Base-by-base conservation (phyloP, 2,888 invertebrate species). In the Cheilosia urbana region DNA sequence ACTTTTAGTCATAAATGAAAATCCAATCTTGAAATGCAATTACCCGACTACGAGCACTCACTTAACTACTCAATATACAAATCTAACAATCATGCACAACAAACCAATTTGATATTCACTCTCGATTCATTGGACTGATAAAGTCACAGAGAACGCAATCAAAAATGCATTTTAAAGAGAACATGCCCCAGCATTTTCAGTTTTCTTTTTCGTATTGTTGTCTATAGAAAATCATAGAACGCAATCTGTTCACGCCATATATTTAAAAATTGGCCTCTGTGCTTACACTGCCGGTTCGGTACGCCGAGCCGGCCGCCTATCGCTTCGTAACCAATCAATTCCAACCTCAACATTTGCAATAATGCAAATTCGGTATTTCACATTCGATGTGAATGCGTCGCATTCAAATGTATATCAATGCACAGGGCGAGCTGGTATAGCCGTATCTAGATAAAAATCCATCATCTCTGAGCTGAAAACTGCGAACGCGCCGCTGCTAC, bases 221-320 rank as follows among this genome's bases (percentile, higher is more conserved):
- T 37, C 37, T 37, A 2, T 30, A 27, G 15, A 58, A 73, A 75
- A 80, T 78, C 83, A 73, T 73, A 79, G 73, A 75, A 75, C 65
- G 69, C 84, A 84, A 80, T 80, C 84, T 80, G 80, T 84, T 84
- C 84, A 75, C 80, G 80, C 80, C 84, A 84, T 80, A 84, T 80
- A 80, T 84, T 80, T 69, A 84, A 76, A 15, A 71, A 68, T 65
- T 79, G 60, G 34, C 27, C 47, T 40, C 60, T 34, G 30, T 37
- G 45, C 66, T 49, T 60, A 30, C 42, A 51, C 19, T 19, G 40
- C 30, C 37, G 42, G 66, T 15, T 27, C 17, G 58, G 51, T 34
- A 11, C 34, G 45, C 13, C n/a, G n/a, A n/a, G n/a, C n/a, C n/a
- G n/a, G n/a, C n/a, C 13, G 42, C 51, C 21, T 57, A 57, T 15